Conservation (phyloP, 2,888 invertebrate genomes). For the Eulithis prunata region DNA sequence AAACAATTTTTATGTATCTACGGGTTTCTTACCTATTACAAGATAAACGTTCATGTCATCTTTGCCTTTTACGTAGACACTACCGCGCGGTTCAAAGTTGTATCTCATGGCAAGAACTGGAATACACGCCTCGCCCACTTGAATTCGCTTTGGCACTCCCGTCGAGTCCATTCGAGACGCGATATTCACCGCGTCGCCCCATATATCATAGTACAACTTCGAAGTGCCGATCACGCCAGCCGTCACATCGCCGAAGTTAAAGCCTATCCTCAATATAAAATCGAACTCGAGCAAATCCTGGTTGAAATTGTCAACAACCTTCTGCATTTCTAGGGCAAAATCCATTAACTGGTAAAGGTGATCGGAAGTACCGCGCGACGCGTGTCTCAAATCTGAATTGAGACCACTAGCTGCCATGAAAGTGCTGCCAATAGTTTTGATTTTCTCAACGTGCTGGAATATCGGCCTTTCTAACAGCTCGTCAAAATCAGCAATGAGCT, state of each 20-base stretch:
- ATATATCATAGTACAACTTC: slow-evolving; percentile 98
- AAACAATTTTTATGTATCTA: slow-evolving; percentile 48
- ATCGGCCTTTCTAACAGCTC: slow-evolving; percentile 93
- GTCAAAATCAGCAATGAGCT: slow-evolving; percentile 98
- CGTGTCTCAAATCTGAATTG: slow-evolving; percentile 90
- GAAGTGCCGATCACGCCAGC: slow-evolving; percentile 98
- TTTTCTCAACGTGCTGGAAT: slow-evolving; percentile 96
- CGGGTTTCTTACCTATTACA: slow-evolving; percentile 82
- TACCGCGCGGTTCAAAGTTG: slow-evolving; percentile 95
- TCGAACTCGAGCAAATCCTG: slow-evolving; percentile 95
- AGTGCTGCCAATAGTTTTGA: slow-evolving; percentile 98
- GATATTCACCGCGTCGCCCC: slow-evolving; percentile 99
- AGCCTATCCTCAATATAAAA: slow-evolving; percentile 93
- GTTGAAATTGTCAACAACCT: slow-evolving; percentile 94
- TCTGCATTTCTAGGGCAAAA: slow-evolving; percentile 96
- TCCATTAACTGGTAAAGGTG: slow-evolving; percentile 96
- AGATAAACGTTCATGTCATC: slow-evolving; percentile 97
- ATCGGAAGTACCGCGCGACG: slow-evolving; percentile 88
- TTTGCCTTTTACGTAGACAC: slow-evolving; percentile 98
- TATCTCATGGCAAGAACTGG: slow-evolving; percentile 89
- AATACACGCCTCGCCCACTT: slow-evolving; percentile 91
- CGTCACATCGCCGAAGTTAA: slow-evolving; percentile 97
- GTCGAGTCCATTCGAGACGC: slow-evolving; percentile 99
- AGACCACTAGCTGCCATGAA: slow-evolving; percentile 99
- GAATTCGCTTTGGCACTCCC: slow-evolving; percentile 93